Evolutionary conservation across 2,797 vertebrate species (phyloP).

Genomic region (Darevskia mixta): DNA sequence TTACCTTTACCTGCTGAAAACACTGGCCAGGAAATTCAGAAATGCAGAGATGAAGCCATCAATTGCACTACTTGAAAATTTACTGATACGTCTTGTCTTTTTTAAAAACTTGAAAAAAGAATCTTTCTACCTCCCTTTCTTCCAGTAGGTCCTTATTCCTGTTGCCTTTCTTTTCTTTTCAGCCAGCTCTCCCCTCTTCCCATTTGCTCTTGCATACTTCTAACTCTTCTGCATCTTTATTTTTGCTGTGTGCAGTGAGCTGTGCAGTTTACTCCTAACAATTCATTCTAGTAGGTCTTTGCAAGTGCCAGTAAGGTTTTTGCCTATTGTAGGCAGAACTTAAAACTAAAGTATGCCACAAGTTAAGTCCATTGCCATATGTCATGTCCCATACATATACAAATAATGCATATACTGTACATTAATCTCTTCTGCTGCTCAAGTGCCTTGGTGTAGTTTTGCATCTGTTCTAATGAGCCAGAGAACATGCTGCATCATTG

Average conservation of each 20-base stretch:
- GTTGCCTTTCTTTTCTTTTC: not conserved
- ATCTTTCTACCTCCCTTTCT: not conserved
- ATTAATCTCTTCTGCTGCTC: not conserved
- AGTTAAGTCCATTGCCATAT: not conserved
- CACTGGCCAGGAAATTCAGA: too few relatives aligned
- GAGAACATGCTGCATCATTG: not conserved
- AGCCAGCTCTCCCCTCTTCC: not conserved
- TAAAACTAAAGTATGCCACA: not conserved
- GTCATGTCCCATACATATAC: too few relatives aligned
- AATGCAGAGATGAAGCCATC: too few relatives aligned
- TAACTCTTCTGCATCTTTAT: not conserved
- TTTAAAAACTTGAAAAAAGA: too few relatives aligned
- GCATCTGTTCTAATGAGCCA: not conserved
- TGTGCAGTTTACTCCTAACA: not conserved
- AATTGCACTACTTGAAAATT: too few relatives aligned
- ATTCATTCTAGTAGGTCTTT: not conserved
- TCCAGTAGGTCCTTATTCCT: not conserved
- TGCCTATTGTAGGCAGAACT: not conserved
- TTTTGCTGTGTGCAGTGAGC: not conserved
- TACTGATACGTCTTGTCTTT: too few relatives aligned
- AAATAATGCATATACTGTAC: not conserved
- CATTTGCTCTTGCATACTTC: not conserved
- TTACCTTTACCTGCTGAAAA: too few relatives aligned
- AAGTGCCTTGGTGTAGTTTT: not conserved
- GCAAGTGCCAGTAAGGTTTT: not conserved